Evolutionary conservation across 2,113 vertebrate genomes (phyloP).

Genomic region (Brachypodius melanocephalos): DNA sequence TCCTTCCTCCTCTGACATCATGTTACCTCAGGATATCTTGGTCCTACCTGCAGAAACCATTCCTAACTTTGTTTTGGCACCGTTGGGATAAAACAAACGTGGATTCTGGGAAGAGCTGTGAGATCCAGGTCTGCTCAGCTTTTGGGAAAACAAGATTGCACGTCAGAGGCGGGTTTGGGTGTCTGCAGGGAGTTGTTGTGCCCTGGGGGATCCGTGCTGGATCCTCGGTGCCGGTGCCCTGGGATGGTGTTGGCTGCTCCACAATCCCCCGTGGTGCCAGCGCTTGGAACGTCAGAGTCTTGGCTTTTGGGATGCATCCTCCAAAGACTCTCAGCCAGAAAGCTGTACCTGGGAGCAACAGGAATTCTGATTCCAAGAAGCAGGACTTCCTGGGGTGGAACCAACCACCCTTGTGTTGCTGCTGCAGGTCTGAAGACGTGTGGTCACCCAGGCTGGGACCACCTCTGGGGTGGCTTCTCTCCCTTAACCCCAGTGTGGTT

Average conservation of each 20-base stretch:
- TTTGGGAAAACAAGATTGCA: neutral
- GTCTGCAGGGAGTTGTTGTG: constrained; percentile 1
- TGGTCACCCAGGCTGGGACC: neutral
- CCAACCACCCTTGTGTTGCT: fast-evolving
- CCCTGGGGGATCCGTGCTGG: neutral
- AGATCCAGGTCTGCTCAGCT: neutral
- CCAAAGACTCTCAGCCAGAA: neutral
- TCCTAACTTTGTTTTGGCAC: neutral
- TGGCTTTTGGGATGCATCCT: neutral
- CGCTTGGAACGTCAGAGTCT: neutral
- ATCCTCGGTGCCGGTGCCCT: neutral
- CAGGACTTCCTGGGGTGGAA: neutral
- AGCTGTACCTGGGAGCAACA: neutral
- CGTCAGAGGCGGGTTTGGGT: neutral
- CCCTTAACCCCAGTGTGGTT: neutral
- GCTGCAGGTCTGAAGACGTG: fast-evolving
- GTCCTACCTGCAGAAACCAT: neutral
- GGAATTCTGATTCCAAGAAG: neutral
- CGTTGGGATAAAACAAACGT: fast-evolving
- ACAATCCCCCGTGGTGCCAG: neutral
- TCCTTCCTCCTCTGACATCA: neutral
- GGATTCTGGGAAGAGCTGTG: constrained; percentile 1
- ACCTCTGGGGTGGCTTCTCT: neutral
- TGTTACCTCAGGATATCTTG: neutral
- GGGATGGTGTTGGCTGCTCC: neutral